Evolutionary conservation across 2,888 invertebrate genomes (phyloP).

Genomic region (Drosophila cognata): DNA sequence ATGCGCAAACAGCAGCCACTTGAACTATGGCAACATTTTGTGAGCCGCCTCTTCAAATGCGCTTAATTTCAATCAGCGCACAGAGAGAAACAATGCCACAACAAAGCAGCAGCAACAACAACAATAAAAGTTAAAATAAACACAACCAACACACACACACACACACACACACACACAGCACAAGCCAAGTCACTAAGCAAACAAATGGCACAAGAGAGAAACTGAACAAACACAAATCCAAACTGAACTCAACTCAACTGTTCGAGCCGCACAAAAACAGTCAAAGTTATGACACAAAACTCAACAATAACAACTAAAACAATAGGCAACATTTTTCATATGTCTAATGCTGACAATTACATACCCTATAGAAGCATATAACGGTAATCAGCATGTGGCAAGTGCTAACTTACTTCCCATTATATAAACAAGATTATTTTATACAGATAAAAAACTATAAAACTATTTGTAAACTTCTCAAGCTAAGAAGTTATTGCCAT

Average conservation of each 20-base stretch:
- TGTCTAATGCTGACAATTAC: neutral
- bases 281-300: slow-evolving; percentile 41
- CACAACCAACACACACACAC: slow-evolving; percentile 5
- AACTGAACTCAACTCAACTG: slow-evolving; percentile 16
- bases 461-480: neutral
- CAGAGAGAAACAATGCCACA: slow-evolving; percentile 32
- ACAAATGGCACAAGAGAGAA: slow-evolving; percentile 29
- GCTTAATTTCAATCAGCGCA: slow-evolving; percentile 63
- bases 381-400: neutral
- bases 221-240: slow-evolving; percentile 21
- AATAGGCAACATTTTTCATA: slow-evolving; percentile 2
- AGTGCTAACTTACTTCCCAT: neutral
- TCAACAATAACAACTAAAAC: slow-evolving; percentile 18
- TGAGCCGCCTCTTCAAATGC: slow-evolving; percentile 85
- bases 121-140: slow-evolving; percentile 44
- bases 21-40: slow-evolving; percentile 43
- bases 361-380: neutral
- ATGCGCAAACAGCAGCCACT: slow-evolving; percentile 34
- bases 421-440: neutral
- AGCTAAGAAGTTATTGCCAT: neutral
- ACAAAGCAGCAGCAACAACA: slow-evolving; percentile 11
- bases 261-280: slow-evolving; percentile 29
- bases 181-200: slow-evolving; percentile 37
- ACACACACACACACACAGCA: neutral
- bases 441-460: too few relatives aligned